Percentiles rank a stretch among this genome's conserved stretches.
Evolutionary conservation across 2,888 invertebrate species (phyloP).

Genomic region (Xestia ashworthii): DNA sequence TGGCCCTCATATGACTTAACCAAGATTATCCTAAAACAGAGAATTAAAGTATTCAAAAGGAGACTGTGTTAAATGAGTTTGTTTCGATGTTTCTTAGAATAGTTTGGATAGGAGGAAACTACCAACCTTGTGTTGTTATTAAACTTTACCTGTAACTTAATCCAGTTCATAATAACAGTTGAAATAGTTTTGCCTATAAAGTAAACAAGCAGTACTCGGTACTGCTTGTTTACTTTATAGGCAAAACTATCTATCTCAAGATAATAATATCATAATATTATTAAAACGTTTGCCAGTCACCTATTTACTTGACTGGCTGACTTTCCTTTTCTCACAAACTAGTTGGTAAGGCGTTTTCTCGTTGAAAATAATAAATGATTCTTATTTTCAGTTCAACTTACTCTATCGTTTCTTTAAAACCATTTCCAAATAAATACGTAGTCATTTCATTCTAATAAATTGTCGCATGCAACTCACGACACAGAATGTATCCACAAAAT

Average conservation of each 20-base stretch:
- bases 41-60: no score
- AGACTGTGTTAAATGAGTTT: no score
- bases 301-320: neutral
- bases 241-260: neutral
- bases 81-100: no score
- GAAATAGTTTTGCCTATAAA: neutral
- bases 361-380: neutral
- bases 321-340: neutral
- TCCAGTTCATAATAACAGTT: neutral
- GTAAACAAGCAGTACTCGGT: neutral
- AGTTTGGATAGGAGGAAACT: no score
- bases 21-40: no score
- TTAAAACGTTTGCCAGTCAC: neutral
- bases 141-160: no score
- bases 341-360: neutral
- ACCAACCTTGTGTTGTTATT: no score
- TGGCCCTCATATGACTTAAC: neutral
- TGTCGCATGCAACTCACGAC: neutral
- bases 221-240: no score
- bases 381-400: neutral
- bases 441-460: neutral
- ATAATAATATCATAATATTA: neutral
- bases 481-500: conserved; percentile 1
- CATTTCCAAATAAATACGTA: neutral
- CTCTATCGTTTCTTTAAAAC: neutral